Evolutionary conservation across 2,888 invertebrate species (phyloP).

Genomic region (Lasius fuliginosus): DNA sequence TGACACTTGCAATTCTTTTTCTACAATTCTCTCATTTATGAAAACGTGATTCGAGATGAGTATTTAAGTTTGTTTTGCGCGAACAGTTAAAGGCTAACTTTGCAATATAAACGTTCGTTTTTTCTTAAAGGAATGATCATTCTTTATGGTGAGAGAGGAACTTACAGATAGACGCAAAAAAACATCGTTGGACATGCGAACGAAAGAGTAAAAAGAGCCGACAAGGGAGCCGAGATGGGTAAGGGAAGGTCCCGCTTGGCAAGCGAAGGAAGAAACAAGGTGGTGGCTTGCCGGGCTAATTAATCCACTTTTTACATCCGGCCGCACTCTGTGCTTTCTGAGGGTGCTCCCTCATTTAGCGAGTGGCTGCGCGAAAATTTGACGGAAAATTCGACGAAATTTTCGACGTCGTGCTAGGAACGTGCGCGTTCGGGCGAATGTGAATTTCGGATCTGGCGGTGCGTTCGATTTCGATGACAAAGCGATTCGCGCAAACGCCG

Average conservation of each 20-base stretch:
- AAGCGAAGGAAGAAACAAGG: constrained; percentile 67
- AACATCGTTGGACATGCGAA: constrained; percentile 41
- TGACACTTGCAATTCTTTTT: not conserved
- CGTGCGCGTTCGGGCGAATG: not conserved
- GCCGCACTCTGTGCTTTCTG: constrained; percentile 48
- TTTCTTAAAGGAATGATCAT: constrained; percentile 21
- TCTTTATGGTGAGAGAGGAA: constrained; percentile 42
- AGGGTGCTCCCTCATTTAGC: not conserved
- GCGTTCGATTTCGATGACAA: constrained; percentile 43
- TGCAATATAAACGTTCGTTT: constrained; percentile 22
- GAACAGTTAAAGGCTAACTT: constrained; percentile 19
- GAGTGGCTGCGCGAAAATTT: constrained; percentile 34
- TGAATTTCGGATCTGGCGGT: constrained; percentile 28
- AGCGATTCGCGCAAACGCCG: constrained; percentile 34
- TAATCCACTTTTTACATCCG: constrained; percentile 73
- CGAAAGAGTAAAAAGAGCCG: constrained; percentile 63
- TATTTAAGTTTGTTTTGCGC: not conserved
- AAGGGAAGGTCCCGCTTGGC: constrained; percentile 57
- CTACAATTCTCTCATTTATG: not conserved
- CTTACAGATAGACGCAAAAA: constrained; percentile 37
- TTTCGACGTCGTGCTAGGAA: not conserved
- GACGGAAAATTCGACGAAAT: constrained; percentile 27
- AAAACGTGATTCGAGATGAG: not conserved
- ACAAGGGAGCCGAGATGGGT: constrained; percentile 60
- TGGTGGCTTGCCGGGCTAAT: constrained; percentile 71